Evolutionary conservation across 2,797 vertebrate genomes (phyloP).

Genomic region (Enteromius afrohamiltoni): DNA sequence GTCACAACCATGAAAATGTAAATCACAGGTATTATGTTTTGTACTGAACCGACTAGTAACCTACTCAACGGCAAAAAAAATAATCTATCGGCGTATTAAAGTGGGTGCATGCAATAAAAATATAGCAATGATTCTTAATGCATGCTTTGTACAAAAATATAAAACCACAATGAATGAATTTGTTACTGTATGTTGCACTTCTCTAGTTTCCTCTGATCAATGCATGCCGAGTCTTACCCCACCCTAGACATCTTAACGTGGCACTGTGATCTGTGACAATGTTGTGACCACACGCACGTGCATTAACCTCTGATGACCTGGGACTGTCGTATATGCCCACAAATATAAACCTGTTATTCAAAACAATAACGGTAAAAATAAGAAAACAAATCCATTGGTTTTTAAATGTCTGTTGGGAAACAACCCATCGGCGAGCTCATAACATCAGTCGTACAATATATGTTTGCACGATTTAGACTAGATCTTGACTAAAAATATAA

Average conservation of each 20-base stretch:
- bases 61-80: background rate
- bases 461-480: background rate
- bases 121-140: background rate
- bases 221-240: conserved; percentile 19
- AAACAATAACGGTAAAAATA: background rate
- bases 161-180: background rate
- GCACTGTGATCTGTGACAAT: conserved; percentile 17
- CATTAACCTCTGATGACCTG: conserved; percentile 19
- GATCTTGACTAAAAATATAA: background rate
- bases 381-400: background rate
- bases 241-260: conserved; percentile 33
- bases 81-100: background rate
- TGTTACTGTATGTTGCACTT: background rate
- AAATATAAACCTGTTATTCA: background rate
- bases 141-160: background rate
- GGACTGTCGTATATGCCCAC: background rate
- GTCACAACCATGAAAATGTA: background rate
- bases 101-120: background rate
- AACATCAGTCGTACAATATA: background rate
- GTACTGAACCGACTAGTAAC: background rate
- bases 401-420: conserved; percentile 13
- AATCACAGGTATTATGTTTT: background rate
- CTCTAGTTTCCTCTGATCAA: conserved; percentile 12
- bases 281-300: conserved; percentile 32
- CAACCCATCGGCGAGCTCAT: background rate